Evolutionary conservation across 23 tunicate genomes (phyloP), one percentile per base, ranked within the genome.

Genomic region (Botrylloides violaceus): DNA sequence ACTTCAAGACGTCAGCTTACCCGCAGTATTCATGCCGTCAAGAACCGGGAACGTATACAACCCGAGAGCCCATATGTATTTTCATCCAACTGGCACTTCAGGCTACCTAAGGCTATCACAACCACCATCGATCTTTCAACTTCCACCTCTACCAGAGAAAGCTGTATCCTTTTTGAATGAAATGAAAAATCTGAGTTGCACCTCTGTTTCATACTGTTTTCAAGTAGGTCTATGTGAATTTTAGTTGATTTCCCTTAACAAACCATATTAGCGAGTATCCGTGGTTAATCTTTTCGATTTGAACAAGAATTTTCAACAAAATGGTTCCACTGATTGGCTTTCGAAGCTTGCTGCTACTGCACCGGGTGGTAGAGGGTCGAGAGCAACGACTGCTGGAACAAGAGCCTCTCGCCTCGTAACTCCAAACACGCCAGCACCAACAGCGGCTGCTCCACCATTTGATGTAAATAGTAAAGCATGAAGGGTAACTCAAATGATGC

Each of bases 11-110:
- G 82, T 90, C 62, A 80, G 86, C 60, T 76, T 90, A 9, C 97
- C 97, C 3, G 97, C 97, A 1, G 29, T 90, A 21, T 90, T 90
- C 55, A 90, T 90, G 97, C 97, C 97, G 24, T 79, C 97, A 26
- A 57, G 82, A 49, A 78, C 62, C 2, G 86, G 90, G 18, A 90
- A 83, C 61, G 89, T 90, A 29, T 90, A 83, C 84, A 83, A 83
- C 72, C 86, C 97, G 1, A 70, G 90, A 49, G 97, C 97, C 15
- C 74, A 72, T 23, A 65, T 64, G 20, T 80, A 83, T 49, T 90
- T 90, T 37, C 97, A 90, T 48, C 95, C 95, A 2, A 80, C 86
- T 34, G 97, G 86, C 5, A 80, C 83, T 21, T 33, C 79, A 1
- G 85, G 97, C 7, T 81, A 90, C 48, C 57, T 80, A 39, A 48